phyloP scores from a whole-genome alignment of 2,797 vertebrate genomes.

The Capromys pilorides region DNA sequence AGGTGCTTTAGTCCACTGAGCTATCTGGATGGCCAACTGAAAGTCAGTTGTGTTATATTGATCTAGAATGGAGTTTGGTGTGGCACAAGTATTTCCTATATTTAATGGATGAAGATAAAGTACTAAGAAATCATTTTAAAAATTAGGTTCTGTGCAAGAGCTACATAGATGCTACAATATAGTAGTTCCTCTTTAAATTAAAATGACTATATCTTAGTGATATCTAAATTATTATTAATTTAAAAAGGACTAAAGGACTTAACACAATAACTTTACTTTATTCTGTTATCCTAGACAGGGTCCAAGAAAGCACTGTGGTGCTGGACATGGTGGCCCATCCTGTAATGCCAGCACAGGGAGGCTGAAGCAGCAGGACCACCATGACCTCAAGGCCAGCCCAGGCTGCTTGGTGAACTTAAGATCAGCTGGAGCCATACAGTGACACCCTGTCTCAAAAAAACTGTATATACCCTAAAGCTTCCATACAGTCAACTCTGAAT shows the following conservation, averaged over 20 bases:
- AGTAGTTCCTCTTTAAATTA: not conserved
- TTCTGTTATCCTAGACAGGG: not conserved
- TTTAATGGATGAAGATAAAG: not conserved
- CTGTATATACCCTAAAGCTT: not conserved
- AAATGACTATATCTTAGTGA: not conserved
- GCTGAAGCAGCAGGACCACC: not conserved
- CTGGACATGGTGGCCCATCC: no score
- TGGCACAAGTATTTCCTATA: not conserved
- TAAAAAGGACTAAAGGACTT: not conserved
- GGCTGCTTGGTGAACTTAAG: not conserved
- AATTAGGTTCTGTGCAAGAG: not conserved
- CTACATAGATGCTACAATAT: not conserved
- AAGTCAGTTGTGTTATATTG: not conserved
- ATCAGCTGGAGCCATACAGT: not conserved
- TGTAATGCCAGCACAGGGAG: not conserved
- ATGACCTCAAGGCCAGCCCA: not conserved
- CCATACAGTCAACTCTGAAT: not conserved
- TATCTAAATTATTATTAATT: slow-evolving; percentile 7
- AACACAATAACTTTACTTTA: not conserved
- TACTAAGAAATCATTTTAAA: slow-evolving; percentile 4
- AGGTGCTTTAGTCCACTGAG: no score
- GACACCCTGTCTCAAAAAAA: not conserved
- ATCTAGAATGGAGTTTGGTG: not conserved
- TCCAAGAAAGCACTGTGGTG: not conserved
- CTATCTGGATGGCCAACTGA: not conserved